Evolutionary conservation across 2,888 invertebrate genomes (phyloP).

Genomic region (Hydrotaea diabolus): DNA sequence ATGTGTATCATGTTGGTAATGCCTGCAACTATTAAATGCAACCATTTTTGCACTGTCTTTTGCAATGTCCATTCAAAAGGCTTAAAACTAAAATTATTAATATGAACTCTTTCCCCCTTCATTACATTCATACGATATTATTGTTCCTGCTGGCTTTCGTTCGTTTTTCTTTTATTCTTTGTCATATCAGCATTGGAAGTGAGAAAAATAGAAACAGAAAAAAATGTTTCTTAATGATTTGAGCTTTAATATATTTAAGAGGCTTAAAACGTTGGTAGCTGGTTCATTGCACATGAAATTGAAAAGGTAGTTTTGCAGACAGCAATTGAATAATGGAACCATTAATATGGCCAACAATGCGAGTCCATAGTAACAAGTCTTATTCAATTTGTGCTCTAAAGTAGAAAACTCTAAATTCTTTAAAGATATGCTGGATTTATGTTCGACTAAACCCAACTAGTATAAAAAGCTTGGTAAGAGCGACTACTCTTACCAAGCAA

Average conservation of each 20-base stretch:
- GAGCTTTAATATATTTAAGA: slow-evolving; percentile 50
- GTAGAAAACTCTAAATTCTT: too few species aligned
- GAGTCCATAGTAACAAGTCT: not conserved
- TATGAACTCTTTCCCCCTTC: slow-evolving; percentile 14
- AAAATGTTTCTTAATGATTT: slow-evolving; percentile 48
- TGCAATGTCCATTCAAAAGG: slow-evolving; percentile 45
- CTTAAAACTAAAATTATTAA: slow-evolving; percentile 56
- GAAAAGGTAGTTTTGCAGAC: too few species aligned
- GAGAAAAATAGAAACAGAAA: slow-evolving; percentile 18
- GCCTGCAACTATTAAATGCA: slow-evolving; percentile 17
- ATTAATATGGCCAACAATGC: too few species aligned
- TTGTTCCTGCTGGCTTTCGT: not conserved
- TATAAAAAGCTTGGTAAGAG: too few species aligned
- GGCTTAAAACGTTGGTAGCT: slow-evolving; percentile 42
- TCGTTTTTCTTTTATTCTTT: not conserved
- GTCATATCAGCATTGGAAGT: not conserved
- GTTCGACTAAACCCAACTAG: too few species aligned
- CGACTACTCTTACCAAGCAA: too few species aligned
- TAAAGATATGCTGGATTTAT: too few species aligned
- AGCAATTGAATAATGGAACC: slow-evolving; percentile 38
- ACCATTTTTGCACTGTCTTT: slow-evolving; percentile 46
- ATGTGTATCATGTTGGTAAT: too few species aligned
- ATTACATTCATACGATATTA: not conserved
- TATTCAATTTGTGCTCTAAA: too few species aligned
- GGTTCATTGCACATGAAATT: too few species aligned